Evolutionary conservation across 2,797 vertebrate genomes (phyloP).

Genomic region (Pangasius krempfi): DNA sequence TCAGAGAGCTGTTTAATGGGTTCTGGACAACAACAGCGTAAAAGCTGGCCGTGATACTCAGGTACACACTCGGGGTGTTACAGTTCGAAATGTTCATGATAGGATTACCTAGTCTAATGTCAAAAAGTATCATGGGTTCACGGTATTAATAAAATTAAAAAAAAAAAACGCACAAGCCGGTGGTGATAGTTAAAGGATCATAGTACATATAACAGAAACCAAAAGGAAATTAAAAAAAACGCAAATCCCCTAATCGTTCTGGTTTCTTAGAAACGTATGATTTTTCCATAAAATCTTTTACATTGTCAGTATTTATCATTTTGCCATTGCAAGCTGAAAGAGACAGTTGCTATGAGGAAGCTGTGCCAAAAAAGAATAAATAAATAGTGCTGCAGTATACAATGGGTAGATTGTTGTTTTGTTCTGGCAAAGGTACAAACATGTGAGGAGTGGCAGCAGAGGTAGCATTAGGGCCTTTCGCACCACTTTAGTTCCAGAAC

Average conservation of each 20-base stretch:
- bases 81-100: background rate
- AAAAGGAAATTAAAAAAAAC: background rate
- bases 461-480: background rate
- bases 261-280: background rate
- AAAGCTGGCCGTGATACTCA: background rate
- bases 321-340: background rate
- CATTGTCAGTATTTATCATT: background rate
- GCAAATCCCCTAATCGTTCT: background rate
- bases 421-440: background rate
- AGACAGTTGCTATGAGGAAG: background rate
- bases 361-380: background rate
- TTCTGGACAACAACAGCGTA: background rate
- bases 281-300: background rate
- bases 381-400: background rate
- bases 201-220: background rate
- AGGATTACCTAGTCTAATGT: background rate
- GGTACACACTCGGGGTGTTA: background rate
- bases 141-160: background rate
- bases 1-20: background rate
- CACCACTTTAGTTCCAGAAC: too few species aligned
- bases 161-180: background rate
- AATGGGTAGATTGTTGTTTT: background rate
- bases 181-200: background rate
- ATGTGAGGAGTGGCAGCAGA: background rate
- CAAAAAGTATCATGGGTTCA: background rate